These are phyloP conservation scores for Mesaphorura yosii DNA, from an alignment of 1,140 invertebrate genomes.

Conservation along the genomic window DNA sequence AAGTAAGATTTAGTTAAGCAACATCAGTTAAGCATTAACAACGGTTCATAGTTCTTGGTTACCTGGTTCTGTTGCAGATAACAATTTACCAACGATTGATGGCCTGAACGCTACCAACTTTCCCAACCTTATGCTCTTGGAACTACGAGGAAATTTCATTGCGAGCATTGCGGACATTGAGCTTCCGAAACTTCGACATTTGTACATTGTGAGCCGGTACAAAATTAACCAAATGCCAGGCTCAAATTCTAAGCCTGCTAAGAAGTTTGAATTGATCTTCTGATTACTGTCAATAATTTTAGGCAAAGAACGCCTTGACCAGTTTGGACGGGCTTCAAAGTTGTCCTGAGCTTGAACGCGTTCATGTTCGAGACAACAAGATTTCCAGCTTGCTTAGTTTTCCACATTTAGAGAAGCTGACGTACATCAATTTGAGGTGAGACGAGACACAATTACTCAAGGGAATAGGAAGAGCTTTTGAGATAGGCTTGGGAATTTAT, in stretches of 20 bases:
- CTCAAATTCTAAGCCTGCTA: neutral
- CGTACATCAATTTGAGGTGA: conserved; percentile 18
- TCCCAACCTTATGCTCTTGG: conserved; percentile 9
- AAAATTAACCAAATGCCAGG: neutral
- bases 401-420: conserved; percentile 6
- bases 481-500: neutral
- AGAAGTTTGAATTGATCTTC: neutral
- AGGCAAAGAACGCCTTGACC: conserved; percentile 9
- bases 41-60: neutral
- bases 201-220: conserved; percentile 5
- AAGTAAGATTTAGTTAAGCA: neutral
- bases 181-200: conserved; percentile 4
- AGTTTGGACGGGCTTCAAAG: conserved; percentile 9
- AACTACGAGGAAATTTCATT: conserved; percentile 14
- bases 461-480: neutral
- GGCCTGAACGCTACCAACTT: neutral
- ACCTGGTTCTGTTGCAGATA: conserved; percentile 1
- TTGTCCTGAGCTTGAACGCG: conserved; percentile 5
- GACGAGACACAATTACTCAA: neutral
- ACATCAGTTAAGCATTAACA: neutral
- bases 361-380: conserved; percentile 14
- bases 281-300: neutral
- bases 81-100: neutral
- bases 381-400: conserved; percentile 8
- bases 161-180: conserved; percentile 1